Evolutionary conservation across 2,113 vertebrate species (phyloP), one percentile per base, ranked within the genome.

Genomic region (Oreochromis spilurus): DNA sequence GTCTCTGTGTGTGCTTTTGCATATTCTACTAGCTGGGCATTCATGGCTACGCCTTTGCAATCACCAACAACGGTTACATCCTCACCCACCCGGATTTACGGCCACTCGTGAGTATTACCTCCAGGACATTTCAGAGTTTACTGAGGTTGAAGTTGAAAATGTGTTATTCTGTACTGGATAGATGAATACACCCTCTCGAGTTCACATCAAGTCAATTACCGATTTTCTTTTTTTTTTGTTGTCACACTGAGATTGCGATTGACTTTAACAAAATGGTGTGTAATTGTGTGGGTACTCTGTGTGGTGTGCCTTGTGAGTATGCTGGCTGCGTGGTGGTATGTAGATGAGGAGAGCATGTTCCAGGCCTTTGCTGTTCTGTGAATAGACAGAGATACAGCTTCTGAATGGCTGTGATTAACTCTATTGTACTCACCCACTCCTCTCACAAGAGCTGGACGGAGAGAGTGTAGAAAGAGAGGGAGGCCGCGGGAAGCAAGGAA

Each of bases 41-140:
- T 96, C 98, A 99, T 1, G 99, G 99, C 87, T 99, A 99, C 53
- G 98, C 98, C 88, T 99, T 99, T 94, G 99, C 99, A 91, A 99
- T 99, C 95, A 99, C 99, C 80, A 99, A 99, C 96, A 99, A 99
- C 16, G 99, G 99, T 88, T 99, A 99, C 91, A 98, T 99, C 95
- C 96, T 99, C 94, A 99, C 99, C 26, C 99, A 99, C 87, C 99
- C 99, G 70, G 99, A 99, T 92, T 96, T 99, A 54, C 97, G 98
- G 79, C 99, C 98, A 60, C 96, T 99, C 96, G 99, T 99, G 97
- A 99, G 95, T 95, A 91, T 55, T 78, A 79, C 48, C 58, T 86
- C 75, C 79, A 60, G 26, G 26, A 2, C 52, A 13, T 11, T 60
- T 85, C 29, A 45, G 19, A 36, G 40, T 50, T 77, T 77, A 2